Evolutionary conservation across 1,140 invertebrate genomes (phyloP), one percentile per base, ranked within the genome.

Genomic region (Steinernema feltiae): DNA sequence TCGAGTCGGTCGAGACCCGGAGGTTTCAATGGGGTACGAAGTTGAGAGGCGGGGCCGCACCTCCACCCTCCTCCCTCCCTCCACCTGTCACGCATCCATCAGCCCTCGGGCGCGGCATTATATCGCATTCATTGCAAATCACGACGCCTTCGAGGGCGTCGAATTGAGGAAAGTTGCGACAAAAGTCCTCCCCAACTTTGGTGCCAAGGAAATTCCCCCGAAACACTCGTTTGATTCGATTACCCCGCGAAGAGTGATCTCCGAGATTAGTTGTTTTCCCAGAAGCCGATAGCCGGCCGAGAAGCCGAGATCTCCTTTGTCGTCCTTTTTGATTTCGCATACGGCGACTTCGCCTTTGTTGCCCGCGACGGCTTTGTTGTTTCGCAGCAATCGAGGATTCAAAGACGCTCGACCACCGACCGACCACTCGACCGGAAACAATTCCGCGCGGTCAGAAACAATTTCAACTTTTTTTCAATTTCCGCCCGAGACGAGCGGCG

Each of bases 81-180:
- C 35, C 24, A 63, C 53, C 53, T 63, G 53, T 63, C 53, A 63
- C 53, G 53, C 53, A 27, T 63, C 53, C 53, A 27, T 63, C 53
- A 63, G 24, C 2, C 2, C 3, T 3, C 3, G 7, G 15, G 53
- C 53, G 35, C 53, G 53, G 7, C 53, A 63, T 63, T 63, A 63
- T 63, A 15, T 63, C 24, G 53, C 53, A 63, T 63, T 63, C 53
- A 63, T 63, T 63, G 53, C 53, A 63, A 63, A 63, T 27, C 35
- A 41, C 35, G 53, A 63, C 53, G 53, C 53, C 53, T 15, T 27
- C 53, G 15, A 63, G 53, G n/a, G 41, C 41, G n/a, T 46, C 41
- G 41, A 46, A n/a, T 12, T n/a, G 41, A n/a, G 41, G 7, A n/a
- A n/a, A 46, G 41, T 46, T 46, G 41, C 41, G 41, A n/a, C 7